Conservation (phyloP, 2,888 invertebrate species). For the Meandrusa payeni region DNA sequence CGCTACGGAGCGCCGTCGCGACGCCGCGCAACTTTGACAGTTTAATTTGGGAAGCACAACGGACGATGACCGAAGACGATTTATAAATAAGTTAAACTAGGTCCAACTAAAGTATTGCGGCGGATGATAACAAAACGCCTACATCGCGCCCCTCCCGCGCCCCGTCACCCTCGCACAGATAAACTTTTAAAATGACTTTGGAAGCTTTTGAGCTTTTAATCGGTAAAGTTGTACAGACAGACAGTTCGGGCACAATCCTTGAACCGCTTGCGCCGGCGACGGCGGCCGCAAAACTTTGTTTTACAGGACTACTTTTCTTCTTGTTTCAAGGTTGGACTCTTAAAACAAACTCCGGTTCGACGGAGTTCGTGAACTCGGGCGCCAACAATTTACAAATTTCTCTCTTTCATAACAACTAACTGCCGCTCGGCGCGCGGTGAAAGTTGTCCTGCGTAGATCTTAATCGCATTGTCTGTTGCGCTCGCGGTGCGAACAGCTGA, state of each 20-base stretch:
- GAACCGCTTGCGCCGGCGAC: conserved; percentile 82
- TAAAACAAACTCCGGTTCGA: conserved; percentile 82
- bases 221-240: conserved; percentile 82
- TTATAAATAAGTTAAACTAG: conserved; percentile 78
- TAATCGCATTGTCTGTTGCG: conserved; percentile 81
- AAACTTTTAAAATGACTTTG: conserved; percentile 83
- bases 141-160: conserved; percentile 56
- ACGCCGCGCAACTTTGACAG: conserved; percentile 60
- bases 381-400: conserved; percentile 83
- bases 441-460: conserved; percentile 82
- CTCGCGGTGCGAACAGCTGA: conserved; percentile 77
- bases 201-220: conserved; percentile 83
- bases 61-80: conserved; percentile 63
- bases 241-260: conserved; percentile 82
- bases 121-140: conserved; percentile 69
- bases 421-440: conserved; percentile 80
- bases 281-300: conserved; percentile 82
- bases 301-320: conserved; percentile 83
- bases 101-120: conserved; percentile 74
- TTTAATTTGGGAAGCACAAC: conserved; percentile 56
- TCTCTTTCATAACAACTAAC: conserved; percentile 83
- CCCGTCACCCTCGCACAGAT: conserved; percentile 72
- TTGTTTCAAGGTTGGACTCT: conserved; percentile 83
- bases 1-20: conserved; percentile 33
- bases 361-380: conserved; percentile 82